These are phyloP conservation scores for Carpatolechia fugitivella DNA, from an alignment of 2,888 invertebrate species.

Conservation along the genomic window DNA sequence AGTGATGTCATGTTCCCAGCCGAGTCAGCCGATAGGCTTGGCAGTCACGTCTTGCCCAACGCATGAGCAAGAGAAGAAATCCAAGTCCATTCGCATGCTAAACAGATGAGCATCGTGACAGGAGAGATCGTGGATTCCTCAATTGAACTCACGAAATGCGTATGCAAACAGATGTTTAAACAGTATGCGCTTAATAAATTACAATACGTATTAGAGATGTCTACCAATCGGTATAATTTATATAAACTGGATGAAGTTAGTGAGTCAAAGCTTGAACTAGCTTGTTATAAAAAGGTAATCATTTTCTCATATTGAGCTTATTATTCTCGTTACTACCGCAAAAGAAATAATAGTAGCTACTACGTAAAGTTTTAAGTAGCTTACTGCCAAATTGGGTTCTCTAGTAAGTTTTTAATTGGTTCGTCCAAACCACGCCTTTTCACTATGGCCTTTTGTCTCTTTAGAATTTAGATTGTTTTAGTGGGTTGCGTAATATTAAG, in stretches of 20 bases:
- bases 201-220: too few relatives aligned
- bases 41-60: slow-evolving; percentile 29
- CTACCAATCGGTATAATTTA: too few relatives aligned
- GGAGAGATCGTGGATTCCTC: slow-evolving; percentile 17
- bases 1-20: slow-evolving; percentile 35
- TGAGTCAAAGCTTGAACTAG: too few relatives aligned
- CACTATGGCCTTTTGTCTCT: too few relatives aligned
- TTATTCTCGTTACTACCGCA: too few relatives aligned
- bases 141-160: slow-evolving; percentile 12
- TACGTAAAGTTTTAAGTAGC: too few relatives aligned
- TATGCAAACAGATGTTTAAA: slow-evolving; percentile 17
- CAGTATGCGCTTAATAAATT: neutral
- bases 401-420: neutral
- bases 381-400: too few relatives aligned
- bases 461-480: too few relatives aligned
- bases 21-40: slow-evolving; percentile 24
- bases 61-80: slow-evolving; percentile 26
- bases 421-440: too few relatives aligned
- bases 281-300: too few relatives aligned
- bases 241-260: too few relatives aligned
- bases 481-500: neutral
- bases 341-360: slow-evolving; percentile 3
- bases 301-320: too few relatives aligned
- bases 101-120: slow-evolving; percentile 17
- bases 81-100: slow-evolving; percentile 31